These are phyloP conservation scores for Caenorhabditis angaria DNA, from an alignment of 2,888 invertebrate genomes.

Conservation along the genomic window DNA sequence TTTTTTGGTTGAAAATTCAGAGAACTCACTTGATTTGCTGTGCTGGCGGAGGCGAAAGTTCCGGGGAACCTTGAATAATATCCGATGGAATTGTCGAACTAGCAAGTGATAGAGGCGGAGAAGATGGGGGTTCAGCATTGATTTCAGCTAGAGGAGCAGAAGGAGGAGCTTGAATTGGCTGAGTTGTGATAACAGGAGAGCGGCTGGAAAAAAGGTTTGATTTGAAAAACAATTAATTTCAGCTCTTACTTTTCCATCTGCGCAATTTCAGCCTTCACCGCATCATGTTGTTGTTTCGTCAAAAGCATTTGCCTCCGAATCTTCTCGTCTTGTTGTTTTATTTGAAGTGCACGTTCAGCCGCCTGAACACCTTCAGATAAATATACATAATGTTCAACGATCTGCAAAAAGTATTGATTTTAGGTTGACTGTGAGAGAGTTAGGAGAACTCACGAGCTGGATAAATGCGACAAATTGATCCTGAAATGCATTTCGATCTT, in stretches of 20 bases:
- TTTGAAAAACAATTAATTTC: background rate
- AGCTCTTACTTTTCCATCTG: slow-evolving; percentile 20
- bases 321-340: slow-evolving; percentile 42
- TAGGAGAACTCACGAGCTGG: slow-evolving; percentile 14
- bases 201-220: background rate
- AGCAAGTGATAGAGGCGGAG: slow-evolving; percentile 23
- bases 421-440: background rate
- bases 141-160: no score
- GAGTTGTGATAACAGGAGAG: background rate
- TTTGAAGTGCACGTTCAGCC: slow-evolving; percentile 40
- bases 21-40: slow-evolving; percentile 30
- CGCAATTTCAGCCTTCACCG: slow-evolving; percentile 37
- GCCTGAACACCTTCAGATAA: slow-evolving; percentile 43
- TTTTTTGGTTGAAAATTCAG: background rate
- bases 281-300: slow-evolving; percentile 51
- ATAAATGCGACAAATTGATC: slow-evolving; percentile 36
- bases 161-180: no score
- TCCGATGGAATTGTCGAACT: slow-evolving; percentile 38
- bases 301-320: slow-evolving; percentile 39
- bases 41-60: slow-evolving; percentile 10
- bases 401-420: slow-evolving; percentile 25
- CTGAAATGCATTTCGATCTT: slow-evolving; percentile 30
- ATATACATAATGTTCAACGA: slow-evolving; percentile 46
- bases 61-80: slow-evolving; percentile 29
- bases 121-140: slow-evolving; percentile 3